phyloP scores from a whole-genome alignment of 2,888 invertebrate genomes.

The Xylota segnis region DNA sequence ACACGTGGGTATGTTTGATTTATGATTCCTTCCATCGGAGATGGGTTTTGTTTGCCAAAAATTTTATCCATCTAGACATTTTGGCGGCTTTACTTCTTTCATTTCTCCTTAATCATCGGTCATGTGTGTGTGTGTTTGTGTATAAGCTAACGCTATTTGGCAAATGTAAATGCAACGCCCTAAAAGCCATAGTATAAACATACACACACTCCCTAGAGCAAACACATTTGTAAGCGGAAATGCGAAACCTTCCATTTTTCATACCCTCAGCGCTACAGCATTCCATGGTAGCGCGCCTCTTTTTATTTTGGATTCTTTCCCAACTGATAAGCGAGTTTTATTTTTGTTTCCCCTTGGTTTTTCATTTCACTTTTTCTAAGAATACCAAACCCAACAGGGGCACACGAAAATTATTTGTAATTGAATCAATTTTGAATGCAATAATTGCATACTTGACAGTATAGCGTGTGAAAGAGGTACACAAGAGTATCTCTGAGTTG shows the following conservation, averaged over 20 bases:
- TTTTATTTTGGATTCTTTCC: constrained; percentile 20
- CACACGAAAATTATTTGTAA: constrained; percentile 13
- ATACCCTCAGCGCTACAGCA: not conserved
- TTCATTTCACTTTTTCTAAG: constrained; percentile 39
- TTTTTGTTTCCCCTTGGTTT: constrained; percentile 7
- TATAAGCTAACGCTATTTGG: constrained; percentile 20
- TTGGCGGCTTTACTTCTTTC: constrained; percentile 45
- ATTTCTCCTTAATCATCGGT: not conserved
- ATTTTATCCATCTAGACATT: constrained; percentile 52
- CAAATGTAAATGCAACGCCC: constrained; percentile 59
- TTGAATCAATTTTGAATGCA: constrained; percentile 53
- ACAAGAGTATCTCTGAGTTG: constrained; percentile 17
- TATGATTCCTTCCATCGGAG: constrained; percentile 27
- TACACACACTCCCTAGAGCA: constrained; percentile 16
- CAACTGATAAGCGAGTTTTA: constrained; percentile 33
- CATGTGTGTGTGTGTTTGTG: not conserved
- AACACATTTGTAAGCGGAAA: constrained; percentile 53
- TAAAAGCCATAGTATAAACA: constrained; percentile 10
- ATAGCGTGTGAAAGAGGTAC: constrained; percentile 40
- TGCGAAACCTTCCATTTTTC: constrained; percentile 45
- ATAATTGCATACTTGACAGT: constrained; percentile 48
- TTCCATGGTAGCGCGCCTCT: constrained; percentile 20
- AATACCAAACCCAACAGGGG: not conserved
- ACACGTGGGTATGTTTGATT: constrained; percentile 56
- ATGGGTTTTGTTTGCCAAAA: constrained; percentile 54